Conservation (phyloP, 2,797 vertebrate genomes). For the Coregonus sp. region DNA sequence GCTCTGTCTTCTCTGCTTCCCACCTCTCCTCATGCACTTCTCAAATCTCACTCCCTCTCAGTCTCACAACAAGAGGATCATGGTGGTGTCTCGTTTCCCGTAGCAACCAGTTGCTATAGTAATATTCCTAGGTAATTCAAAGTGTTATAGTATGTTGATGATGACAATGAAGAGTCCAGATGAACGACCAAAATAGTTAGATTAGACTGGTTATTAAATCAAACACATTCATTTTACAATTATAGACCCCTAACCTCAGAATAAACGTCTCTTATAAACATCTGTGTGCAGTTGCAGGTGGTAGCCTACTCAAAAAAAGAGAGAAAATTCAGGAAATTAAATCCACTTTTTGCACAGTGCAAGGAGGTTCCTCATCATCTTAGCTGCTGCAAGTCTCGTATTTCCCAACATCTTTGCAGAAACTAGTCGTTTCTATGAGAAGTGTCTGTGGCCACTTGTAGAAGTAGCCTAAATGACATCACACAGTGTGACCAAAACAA, state of each 20-base stretch:
- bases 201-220: neutral
- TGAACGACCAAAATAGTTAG: neutral
- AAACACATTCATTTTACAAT: neutral
- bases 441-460: too few relatives aligned
- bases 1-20: constrained; percentile 16
- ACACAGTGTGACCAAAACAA: too few relatives aligned
- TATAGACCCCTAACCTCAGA: too few relatives aligned
- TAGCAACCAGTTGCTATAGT: constrained; percentile 59
- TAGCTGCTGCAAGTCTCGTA: too few relatives aligned
- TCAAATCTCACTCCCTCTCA: constrained; percentile 17
- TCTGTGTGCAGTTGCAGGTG: too few relatives aligned
- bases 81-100: constrained; percentile 65
- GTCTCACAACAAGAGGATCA: constrained; percentile 48
- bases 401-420: too few relatives aligned
- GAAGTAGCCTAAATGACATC: too few relatives aligned
- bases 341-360: too few relatives aligned
- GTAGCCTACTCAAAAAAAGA: too few relatives aligned
- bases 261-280: too few relatives aligned
- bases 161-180: constrained; percentile 1
- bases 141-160: neutral
- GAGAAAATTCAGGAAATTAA: accelerated
- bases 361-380: too few relatives aligned
- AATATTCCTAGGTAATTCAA: neutral
- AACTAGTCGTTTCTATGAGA: too few relatives aligned
- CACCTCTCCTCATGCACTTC: constrained; percentile 21